Base-by-base conservation (phyloP, 2,797 vertebrate genomes). In the Pangasius krempfi region DNA sequence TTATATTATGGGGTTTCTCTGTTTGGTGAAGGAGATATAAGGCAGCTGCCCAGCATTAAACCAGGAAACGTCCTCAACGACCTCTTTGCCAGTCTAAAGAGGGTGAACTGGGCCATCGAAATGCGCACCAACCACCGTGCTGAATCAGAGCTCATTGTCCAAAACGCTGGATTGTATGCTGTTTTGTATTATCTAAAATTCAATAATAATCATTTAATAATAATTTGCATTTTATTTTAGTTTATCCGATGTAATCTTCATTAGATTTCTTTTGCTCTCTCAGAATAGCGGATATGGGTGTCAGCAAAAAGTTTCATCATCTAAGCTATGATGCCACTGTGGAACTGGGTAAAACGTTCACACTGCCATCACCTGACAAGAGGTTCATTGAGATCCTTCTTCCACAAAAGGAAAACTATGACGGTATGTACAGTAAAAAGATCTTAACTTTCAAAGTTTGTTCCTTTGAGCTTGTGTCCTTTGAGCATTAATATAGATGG, bases 41-140 rank as follows among this genome's bases (percentile, higher is more conserved):
- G 96, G 50, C 97, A 97, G 88, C 92, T 97, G 37, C 97, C 97
- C 66, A 97, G 97, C 92, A 97, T 97, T 91, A 95, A 96, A 44
- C 96, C 97, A 70, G 97, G 97, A 62, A 97, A 97, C 89, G 81
- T 96, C 88, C 90, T 97, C 44, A 91, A 90, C 68, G 96, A 97
- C 92, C 88, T 97, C 88, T 97, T 97, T 92, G 92, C 94, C 78
- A 93, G 94, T 75, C 92, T 97, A 16, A 93, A 88, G 86, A 83
- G 88, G 72, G 94, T 92, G 89, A 93, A 91, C 6, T 96, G 96
- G 94, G 94, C 95, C 81, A 92, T 97, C 87, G 96, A 97, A 86
- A 94, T 97, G 85, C 94, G 82, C 91, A 97, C 95, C 54, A 97
- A 97, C 91, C 96, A 97, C 86, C 95, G 97, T 87, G 93, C 97